A percentile compares a stretch with the other conserved stretches of the same genome.
phyloP scores from a whole-genome alignment of 2,797 vertebrate genomes.

The Mionectes olivaceus region DNA sequence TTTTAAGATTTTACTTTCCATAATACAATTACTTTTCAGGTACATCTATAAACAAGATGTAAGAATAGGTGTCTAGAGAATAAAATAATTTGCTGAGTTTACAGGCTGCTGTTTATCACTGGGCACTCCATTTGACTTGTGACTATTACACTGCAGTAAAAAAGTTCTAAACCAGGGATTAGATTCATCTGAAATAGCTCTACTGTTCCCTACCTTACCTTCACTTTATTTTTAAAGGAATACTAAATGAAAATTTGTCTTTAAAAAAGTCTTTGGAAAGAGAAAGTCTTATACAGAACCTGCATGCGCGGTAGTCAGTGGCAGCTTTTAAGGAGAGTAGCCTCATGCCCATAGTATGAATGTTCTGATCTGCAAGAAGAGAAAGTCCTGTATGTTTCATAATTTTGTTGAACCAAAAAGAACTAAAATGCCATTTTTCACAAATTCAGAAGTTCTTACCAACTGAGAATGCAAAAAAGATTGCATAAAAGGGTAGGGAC shows the following conservation, averaged over 20 bases:
- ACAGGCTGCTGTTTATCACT: background rate
- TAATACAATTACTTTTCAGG: background rate
- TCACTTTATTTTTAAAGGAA: constrained; percentile 15
- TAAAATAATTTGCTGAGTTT: constrained; percentile 23
- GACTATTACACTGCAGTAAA: background rate
- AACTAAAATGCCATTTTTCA: background rate
- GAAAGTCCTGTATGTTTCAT: background rate
- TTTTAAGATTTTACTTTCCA: background rate
- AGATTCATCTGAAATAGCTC: background rate
- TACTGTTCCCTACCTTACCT: background rate
- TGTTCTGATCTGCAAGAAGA: background rate
- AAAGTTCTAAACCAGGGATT: background rate
- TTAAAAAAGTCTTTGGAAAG: background rate
- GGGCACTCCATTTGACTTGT: constrained; percentile 11
- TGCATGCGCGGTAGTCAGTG: background rate
- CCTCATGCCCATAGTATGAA: background rate
- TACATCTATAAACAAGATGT: background rate
- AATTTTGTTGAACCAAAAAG: background rate
- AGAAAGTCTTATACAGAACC: background rate
- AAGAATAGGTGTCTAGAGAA: background rate
- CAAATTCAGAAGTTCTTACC: background rate
- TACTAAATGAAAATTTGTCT: background rate
- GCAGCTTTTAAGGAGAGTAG: background rate
- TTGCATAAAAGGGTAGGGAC: background rate
- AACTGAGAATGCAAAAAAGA: background rate